phyloP scores from a whole-genome alignment of 2,888 invertebrate genomes.

The Abscondita cerata region DNA sequence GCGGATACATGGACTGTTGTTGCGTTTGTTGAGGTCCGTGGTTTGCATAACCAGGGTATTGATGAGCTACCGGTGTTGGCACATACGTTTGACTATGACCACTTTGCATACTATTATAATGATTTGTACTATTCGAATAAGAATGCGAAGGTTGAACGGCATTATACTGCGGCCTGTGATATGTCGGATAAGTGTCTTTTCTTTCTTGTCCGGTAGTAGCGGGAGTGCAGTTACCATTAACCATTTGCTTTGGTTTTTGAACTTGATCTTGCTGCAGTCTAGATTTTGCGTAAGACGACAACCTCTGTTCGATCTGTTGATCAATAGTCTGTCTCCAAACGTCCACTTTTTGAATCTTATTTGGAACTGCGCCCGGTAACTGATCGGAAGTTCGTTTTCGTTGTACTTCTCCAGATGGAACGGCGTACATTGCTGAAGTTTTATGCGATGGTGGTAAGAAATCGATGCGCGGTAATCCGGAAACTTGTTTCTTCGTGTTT shows the following conservation, averaged over 20 bases:
- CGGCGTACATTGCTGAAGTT: constrained; percentile 38
- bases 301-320: constrained; percentile 63
- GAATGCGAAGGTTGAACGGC: constrained; percentile 21
- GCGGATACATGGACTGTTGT: constrained; percentile 41
- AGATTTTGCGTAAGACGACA: constrained; percentile 55
- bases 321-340: constrained; percentile 64
- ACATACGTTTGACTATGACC: constrained; percentile 53
- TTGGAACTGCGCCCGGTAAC: constrained; percentile 52
- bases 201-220: constrained; percentile 41
- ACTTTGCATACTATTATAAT: constrained; percentile 44
- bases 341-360: constrained; percentile 62
- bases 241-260: constrained; percentile 38
- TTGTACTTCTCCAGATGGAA: constrained; percentile 39
- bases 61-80: constrained; percentile 51
- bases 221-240: constrained; percentile 42
- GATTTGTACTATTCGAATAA: constrained; percentile 35
- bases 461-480: constrained; percentile 47
- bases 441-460: constrained; percentile 45
- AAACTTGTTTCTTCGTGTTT: constrained; percentile 34
- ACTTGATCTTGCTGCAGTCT: constrained; percentile 40
- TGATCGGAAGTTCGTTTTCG: constrained; percentile 56
- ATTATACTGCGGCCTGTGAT: constrained; percentile 48
- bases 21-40: constrained; percentile 39
- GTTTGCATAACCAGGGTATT: constrained; percentile 48
- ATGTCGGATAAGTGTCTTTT: constrained; percentile 42